Evolutionary conservation across 1,140 invertebrate species (phyloP), one percentile per base, ranked within the genome.

Genomic region (Penaeus vannamei): DNA sequence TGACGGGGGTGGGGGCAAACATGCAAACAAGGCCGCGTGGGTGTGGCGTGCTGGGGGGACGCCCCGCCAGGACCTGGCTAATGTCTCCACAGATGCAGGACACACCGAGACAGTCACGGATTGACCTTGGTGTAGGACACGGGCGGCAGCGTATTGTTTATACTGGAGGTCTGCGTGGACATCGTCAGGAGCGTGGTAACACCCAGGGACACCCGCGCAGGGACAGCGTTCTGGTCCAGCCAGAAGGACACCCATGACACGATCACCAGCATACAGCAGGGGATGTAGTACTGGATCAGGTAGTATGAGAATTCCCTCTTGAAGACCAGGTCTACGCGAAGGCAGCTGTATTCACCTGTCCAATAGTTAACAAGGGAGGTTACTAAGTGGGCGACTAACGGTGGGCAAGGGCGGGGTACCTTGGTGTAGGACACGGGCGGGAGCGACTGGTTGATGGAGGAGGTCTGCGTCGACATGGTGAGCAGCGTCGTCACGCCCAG

Each of bases 261-360:
- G 93, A 99, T 98, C 89, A 95, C 94, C 84, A 94, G 90, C 94
- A 95, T 98, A 94, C 97, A 98, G 95, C 97, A 98, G 61, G 97
- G 97, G 92, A 98, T 98, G 95, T 98, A 98, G 94, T 98, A 98
- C 90, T 99, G 98, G 93, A 99, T 98, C 91, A 99, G 95, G 94
- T 99, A 99, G 95, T 99, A 99, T 94, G 96, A 97, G 96, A 99
- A 99, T 94, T 99, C 98, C 93, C 98, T 95, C 94, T 98, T 98
- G 95, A 99, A 98, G 91, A 98, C 95, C 91, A 99, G 94, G 93
- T 98, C 97, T 92, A 99, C 98, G 94, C 98, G 98, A 92, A 99
- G 93, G 93, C 98, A 99, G 94, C 97, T 98, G 95, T 95, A 95
- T 85, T 92, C 92, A 66, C 94, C 94, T 95, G 90, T 91, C 79